A percentile compares a stretch with the other conserved stretches of the same genome.
Conservation (phyloP, 2,797 vertebrate genomes). For the Acestrorhynchus altus region DNA sequence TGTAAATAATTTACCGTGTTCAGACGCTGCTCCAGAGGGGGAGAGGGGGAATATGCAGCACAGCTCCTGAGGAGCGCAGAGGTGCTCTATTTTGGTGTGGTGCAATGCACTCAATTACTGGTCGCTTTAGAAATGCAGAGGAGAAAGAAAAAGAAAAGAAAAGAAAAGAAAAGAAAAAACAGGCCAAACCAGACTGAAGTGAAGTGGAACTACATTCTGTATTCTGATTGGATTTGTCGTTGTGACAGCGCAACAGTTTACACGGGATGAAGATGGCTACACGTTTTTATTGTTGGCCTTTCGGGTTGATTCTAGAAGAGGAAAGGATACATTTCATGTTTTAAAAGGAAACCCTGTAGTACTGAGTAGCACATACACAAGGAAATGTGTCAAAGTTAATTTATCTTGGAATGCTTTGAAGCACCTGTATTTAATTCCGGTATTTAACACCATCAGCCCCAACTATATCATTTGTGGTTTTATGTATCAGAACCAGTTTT, state of each 20-base stretch:
- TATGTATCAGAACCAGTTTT: too few species aligned
- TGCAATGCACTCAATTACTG: constrained; percentile 57
- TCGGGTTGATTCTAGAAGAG: neutral
- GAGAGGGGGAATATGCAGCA: constrained; percentile 53
- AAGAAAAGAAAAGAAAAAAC: constrained; percentile 9
- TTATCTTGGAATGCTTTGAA: too few species aligned
- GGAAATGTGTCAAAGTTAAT: too few species aligned
- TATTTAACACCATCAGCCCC: too few species aligned
- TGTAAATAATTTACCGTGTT: constrained; percentile 72
- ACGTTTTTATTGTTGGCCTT: neutral
- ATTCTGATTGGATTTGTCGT: neutral
- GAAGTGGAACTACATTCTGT: constrained; percentile 19
- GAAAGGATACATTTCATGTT: neutral
- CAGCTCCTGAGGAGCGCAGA: constrained; percentile 42
- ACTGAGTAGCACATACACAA: too few species aligned
- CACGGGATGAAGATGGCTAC: neutral
- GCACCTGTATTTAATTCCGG: too few species aligned
- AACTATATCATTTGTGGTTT: too few species aligned
- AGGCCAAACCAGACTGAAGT: constrained; percentile 31
- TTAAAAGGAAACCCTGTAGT: neutral
- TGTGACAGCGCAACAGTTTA: neutral
- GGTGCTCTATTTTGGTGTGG: constrained; percentile 53
- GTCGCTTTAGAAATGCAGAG: constrained; percentile 33
- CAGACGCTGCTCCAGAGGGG: constrained; percentile 47
- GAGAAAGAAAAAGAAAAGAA: neutral